Evolutionary conservation across 2,113 vertebrate species (phyloP).

Genomic region (Malurus cyaneus): DNA sequence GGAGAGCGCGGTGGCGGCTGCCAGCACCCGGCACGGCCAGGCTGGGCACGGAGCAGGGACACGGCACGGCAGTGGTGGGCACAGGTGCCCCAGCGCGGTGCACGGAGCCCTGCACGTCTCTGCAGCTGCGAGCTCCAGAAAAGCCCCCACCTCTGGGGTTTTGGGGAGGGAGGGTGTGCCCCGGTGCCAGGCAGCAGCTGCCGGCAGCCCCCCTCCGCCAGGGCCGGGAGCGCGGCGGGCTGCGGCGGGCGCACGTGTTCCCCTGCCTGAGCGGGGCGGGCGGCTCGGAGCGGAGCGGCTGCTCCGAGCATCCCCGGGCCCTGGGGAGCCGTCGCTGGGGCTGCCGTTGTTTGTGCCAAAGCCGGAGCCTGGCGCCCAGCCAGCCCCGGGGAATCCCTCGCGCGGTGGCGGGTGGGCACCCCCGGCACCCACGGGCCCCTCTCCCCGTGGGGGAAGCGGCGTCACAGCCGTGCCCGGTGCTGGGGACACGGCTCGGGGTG

Average conservation of each 20-base stretch:
- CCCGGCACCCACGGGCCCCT: neutral
- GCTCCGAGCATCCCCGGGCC: conserved; percentile 44
- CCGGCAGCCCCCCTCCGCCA: neutral
- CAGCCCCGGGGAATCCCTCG: conserved; percentile 47
- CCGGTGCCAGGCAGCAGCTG: conserved; percentile 54
- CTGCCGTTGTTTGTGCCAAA: conserved; percentile 56
- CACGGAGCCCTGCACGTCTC: neutral
- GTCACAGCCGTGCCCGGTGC: neutral
- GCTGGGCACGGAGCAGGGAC: neutral
- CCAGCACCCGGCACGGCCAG: fast-evolving
- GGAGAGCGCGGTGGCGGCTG: fast-evolving
- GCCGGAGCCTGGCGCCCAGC: conserved; percentile 7
- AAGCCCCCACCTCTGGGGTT: neutral
- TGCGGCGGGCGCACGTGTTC: conserved; percentile 50
- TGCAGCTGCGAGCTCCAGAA: neutral
- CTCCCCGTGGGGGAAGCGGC: fast-evolving
- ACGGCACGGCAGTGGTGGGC: fast-evolving
- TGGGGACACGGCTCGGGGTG: fast-evolving
- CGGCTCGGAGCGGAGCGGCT: conserved; percentile 39
- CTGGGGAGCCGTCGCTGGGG: conserved; percentile 24
- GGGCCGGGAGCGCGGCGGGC: neutral
- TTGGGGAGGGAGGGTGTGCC: neutral
- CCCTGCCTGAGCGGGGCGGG: conserved; percentile 54
- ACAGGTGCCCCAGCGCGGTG: fast-evolving
- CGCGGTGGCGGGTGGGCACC: neutral